phyloP scores from a whole-genome alignment of 1,140 invertebrate species.

The Bombus ignitus region DNA sequence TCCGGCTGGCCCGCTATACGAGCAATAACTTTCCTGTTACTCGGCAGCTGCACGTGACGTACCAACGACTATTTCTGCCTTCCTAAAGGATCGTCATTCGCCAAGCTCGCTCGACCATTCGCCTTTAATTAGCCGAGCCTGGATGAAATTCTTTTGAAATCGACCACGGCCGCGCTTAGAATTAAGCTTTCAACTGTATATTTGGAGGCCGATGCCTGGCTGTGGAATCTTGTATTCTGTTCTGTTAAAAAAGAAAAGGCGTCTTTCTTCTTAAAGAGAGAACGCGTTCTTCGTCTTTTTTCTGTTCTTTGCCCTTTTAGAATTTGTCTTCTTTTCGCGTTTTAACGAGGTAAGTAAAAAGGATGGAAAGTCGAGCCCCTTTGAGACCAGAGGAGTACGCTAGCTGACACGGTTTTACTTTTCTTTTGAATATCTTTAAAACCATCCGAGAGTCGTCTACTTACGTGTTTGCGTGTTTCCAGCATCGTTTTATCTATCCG shows the following conservation, averaged over 20 bases:
- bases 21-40: constrained; percentile 50
- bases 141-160: not conserved
- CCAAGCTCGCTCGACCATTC: not conserved
- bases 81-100: constrained; percentile 23
- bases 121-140: constrained; percentile 22
- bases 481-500: too few relatives aligned
- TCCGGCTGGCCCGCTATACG: not conserved
- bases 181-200: too few relatives aligned
- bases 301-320: not conserved
- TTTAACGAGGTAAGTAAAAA: not conserved
- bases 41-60: constrained; percentile 30
- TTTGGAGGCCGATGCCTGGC: not conserved
- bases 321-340: not conserved
- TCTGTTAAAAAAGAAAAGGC: too few relatives aligned
- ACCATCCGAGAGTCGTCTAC: too few relatives aligned
- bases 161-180: too few relatives aligned
- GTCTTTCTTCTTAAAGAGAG: not conserved
- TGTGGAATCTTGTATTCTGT: not conserved
- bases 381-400: too few relatives aligned
- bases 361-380: not conserved
- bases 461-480: too few relatives aligned
- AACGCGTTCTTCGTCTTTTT: not conserved
- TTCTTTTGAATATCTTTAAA: too few relatives aligned
- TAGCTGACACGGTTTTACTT: not conserved
- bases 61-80: constrained; percentile 29